Percentiles rank a stretch among this genome's conserved stretches.
These are phyloP conservation scores for Ispidina picta DNA, from an alignment of 2,797 vertebrate species.

Conservation along the genomic window DNA sequence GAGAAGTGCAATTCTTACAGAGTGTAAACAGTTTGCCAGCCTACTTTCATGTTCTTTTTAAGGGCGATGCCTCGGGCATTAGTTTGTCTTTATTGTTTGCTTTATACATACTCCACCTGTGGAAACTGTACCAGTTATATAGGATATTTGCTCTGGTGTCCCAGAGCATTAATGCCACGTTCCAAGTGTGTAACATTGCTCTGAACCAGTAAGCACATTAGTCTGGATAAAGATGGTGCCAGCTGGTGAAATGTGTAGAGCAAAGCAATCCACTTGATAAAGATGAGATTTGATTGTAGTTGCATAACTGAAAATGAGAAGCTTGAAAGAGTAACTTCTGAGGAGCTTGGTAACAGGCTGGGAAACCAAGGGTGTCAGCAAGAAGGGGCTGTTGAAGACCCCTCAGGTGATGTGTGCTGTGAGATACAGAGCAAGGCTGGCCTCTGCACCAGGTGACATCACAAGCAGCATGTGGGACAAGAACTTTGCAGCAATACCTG, in stretches of 20 bases:
- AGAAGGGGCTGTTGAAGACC: neutral
- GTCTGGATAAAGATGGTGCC: neutral
- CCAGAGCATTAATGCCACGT: neutral
- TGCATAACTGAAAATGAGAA: neutral
- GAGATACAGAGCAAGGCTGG: neutral
- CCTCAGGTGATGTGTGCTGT: neutral
- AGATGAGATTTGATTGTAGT: neutral
- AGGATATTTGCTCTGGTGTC: neutral
- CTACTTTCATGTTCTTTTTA: neutral
- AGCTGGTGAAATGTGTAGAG: neutral
- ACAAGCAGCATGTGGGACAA: neutral
- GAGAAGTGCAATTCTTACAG: neutral
- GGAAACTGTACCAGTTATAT: neutral
- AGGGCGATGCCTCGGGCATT: neutral
- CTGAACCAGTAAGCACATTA: neutral
- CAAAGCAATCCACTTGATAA: neutral
- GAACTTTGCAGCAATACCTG: neutral
- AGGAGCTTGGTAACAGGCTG: neutral
- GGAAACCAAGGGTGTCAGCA: neutral
- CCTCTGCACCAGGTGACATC: neutral
- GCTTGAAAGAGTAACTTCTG: neutral
- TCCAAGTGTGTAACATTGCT: neutral
- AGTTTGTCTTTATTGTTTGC: neutral
- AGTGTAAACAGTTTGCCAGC: neutral
- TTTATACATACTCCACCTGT: neutral